Evolutionary conservation across 2,113 vertebrate species (phyloP), one percentile per base, ranked within the genome.

Genomic region (Aphyosemion australe): DNA sequence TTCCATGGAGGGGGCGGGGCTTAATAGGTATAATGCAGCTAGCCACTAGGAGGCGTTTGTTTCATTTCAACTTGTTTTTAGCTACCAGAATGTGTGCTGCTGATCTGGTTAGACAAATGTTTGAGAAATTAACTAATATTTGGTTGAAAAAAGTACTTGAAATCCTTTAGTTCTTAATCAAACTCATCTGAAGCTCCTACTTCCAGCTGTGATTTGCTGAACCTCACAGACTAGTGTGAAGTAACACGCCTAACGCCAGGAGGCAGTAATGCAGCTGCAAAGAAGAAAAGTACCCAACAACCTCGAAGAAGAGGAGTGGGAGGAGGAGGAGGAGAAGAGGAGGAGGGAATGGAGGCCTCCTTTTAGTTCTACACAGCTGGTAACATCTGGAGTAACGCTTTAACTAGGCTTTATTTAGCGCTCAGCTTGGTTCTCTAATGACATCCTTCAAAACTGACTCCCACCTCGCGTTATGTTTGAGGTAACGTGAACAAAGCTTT

Each of bases 401-500:
- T 59, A 62, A 26, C 16, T 59, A 42, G 26, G 21, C 62, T 19
- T 4, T 15, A 8, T 11, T 21, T 16, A 6, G 15, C 19, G 15
- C 10, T 4, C 41, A 7, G 12, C 31, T 52, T 15, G 52, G 7
- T 69, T 53, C 64, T 71, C 69, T 26, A 39, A 81, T 83, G 76
- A 73, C 81, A 50, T 49, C 74, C 74, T 20, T 52, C 77, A 58
- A 15, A 70, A 15, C 43, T 56, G 58, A 50, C 54, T 46, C 20
- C 13, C 10, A 8, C 57, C 54, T 55, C 65, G 43, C 78, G 74
- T n/a, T 47, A 84, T 85, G 80, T 79, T 78, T 61, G 80, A 88
- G 87, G 87, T 55, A 51, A 51, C 6, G 39, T 32, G 3, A 8
- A n/a, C 8, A 26, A 37, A 39, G 51, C 64, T 58, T 50, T 39